Evolutionary conservation across 2,113 vertebrate genomes (phyloP), one percentile per base, ranked within the genome.

Genomic region (Falcunculus frontatus): DNA sequence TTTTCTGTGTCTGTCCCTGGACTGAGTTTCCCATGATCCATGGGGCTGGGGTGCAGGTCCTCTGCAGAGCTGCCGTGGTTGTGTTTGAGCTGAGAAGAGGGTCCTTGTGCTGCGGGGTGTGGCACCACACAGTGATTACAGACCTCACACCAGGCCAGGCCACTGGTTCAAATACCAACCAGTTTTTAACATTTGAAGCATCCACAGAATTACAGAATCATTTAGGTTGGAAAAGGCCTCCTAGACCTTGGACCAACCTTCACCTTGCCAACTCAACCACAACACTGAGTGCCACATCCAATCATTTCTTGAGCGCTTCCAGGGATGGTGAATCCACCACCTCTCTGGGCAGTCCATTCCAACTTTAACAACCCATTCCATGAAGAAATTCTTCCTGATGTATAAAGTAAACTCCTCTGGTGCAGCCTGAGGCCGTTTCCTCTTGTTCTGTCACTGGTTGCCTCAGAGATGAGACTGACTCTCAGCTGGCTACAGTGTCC

Each of bases 391-490:
- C 52, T 42, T 67, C 62, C 35, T 86, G 25, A 32, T 57, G 35
- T 21, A 35, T 32, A 26, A 50, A 25, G 8, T 26, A 52, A 57
- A 42, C 15, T 76, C 25, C 20, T 16, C 11, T 50, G 21, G 8
- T 59, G 35, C 72, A 76, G 16, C 44, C 50, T 67, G 44, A 57
- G 44, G 18, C 30, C 32, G 20, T 74, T 46, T 56, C 15, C 7
- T 67, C 44, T 49, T 41, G 30, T 56, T 35, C 33, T 47, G 49
- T 22, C 10, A 2, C 30, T 41, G n/a, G 20, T 41, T n/a, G 19
- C 12, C 23, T 41, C 60, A 12, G 16, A 75, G 35, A 5, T 39
- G 6, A 29, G 41, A 4, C 4, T 0, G 0, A 35, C 13, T 3
- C 42, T 13, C 62, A 49, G 10, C 32, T 22, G 30, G 11, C 27